Conservation (phyloP, 2,113 vertebrate species). For the Pelvicachromis taeniatus region DNA sequence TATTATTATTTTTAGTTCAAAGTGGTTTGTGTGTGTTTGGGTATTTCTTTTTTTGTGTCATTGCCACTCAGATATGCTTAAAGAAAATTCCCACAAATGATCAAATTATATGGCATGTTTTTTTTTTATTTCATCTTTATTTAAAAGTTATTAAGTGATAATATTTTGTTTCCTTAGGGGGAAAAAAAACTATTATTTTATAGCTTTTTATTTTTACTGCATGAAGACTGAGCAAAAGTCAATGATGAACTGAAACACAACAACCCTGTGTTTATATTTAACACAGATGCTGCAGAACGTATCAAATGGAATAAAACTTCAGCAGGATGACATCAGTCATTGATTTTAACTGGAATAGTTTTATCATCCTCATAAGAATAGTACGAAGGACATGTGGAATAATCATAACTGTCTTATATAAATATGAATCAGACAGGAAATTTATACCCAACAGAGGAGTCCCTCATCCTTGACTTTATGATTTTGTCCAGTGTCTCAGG, state of each 20-base stretch:
- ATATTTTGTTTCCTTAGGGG: not conserved
- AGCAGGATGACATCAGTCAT: not conserved
- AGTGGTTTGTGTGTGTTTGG: not conserved
- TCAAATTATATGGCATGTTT: not conserved
- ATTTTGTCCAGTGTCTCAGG: constrained; percentile 1
- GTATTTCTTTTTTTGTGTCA: not conserved
- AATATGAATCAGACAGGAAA: constrained; percentile 12
- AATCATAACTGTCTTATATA: not conserved
- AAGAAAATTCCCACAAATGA: not conserved
- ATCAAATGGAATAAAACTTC: not conserved
- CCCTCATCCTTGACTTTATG: not conserved
- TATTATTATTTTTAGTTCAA: not conserved
- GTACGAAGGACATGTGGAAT: constrained; percentile 28
- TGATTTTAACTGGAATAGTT: not conserved
- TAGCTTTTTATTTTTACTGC: not conserved
- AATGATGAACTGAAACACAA: not conserved
- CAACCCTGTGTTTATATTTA: not conserved
- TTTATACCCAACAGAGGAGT: not conserved
- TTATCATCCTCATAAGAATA: not conserved
- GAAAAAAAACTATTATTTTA: not conserved
- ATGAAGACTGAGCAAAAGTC: not conserved
- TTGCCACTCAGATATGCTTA: not conserved
- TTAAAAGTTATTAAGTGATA: not conserved
- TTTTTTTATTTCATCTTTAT: not conserved
- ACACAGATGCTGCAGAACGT: not conserved